phyloP scores from a whole-genome alignment of 2,888 invertebrate species.

The Diachrysia chrysitis region DNA sequence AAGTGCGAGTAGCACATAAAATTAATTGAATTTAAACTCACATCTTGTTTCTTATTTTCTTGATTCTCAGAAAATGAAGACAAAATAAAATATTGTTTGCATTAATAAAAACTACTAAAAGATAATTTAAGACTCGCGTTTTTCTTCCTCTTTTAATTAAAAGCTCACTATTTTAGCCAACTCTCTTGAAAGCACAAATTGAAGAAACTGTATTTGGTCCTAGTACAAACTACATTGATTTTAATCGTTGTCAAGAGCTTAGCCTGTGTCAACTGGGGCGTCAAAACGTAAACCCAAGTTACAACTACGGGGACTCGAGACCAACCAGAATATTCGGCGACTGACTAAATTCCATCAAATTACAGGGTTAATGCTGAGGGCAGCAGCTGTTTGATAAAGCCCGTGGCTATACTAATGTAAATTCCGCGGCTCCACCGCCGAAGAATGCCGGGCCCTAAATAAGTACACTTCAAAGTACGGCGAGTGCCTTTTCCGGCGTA shows the following conservation, averaged over 20 bases:
- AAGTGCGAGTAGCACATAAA: background rate
- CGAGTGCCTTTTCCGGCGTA: constrained; percentile 56
- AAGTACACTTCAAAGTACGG: constrained; percentile 60
- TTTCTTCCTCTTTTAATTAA: background rate
- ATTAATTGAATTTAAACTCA: background rate
- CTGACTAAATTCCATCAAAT: constrained; percentile 51
- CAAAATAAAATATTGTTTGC: background rate
- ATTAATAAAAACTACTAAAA: background rate
- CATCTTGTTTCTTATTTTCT: background rate
- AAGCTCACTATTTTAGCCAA: background rate
- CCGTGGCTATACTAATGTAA: constrained; percentile 56
- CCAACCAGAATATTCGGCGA: constrained; percentile 16
- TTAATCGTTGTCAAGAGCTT: background rate
- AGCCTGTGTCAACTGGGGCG: background rate
- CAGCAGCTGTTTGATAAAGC: constrained; percentile 59
- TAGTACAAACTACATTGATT: background rate
- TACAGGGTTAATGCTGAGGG: constrained; percentile 52
- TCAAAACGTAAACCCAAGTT: no score
- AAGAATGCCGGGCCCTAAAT: constrained; percentile 61
- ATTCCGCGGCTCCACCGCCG: constrained; percentile 54
- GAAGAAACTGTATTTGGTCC: background rate
- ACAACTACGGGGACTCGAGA: constrained; percentile 2
- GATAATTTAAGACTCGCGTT: background rate
- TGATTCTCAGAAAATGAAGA: background rate
- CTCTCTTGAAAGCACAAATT: background rate